Evolutionary conservation across 2,888 invertebrate species (phyloP), one percentile per base, ranked within the genome.

Genomic region (Brachylomia viminalis): DNA sequence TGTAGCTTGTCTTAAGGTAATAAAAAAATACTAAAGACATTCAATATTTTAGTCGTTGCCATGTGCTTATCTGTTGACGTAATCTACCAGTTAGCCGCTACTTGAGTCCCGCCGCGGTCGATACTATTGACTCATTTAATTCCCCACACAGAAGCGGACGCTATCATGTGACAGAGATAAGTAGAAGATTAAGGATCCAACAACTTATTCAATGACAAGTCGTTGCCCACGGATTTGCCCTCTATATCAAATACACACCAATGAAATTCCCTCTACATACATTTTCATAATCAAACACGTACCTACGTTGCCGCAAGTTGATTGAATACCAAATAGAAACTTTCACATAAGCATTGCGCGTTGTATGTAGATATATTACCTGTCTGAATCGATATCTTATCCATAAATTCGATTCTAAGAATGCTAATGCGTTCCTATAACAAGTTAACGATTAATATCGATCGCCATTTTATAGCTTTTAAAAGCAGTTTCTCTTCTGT

Each of bases 371-470:
- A 75, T 49, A 30, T 66, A 61, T 66, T 65, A 66, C 66, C 82
- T 70, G 71, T 74, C 68, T 7, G 33, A 56, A 45, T 17, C 45
- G 72, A 71, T 72, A 72, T 73, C 80, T 42, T 66, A 72, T 83
- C 72, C 80, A 80, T 74, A 68, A 80, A 77, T 70, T 72, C 47
- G 23, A 79, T 73, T 73, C 69, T 45, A 59, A 83, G 72, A 77
- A 61, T 72, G 66, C 77, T 61, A 72, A 75, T 80, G 75, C 38
- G 49, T 76, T 59, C 70, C 74, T 84, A 62, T 75, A 82, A 70
- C 79, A 62, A 72, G 75, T 73, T 68, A 75, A 68, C 83, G 80
- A 85, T 85, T 76, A 85, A 83, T 77, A 80, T 80, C 67, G 75
- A 80, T 72, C 62, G 69, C 54, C 20, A 66, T 80, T 85, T 85